A percentile compares a stretch with the other conserved stretches of the same genome.
These are phyloP conservation scores for Urechis unicinctus DNA, from an alignment of 2,888 invertebrate genomes.

Conservation along the genomic window DNA sequence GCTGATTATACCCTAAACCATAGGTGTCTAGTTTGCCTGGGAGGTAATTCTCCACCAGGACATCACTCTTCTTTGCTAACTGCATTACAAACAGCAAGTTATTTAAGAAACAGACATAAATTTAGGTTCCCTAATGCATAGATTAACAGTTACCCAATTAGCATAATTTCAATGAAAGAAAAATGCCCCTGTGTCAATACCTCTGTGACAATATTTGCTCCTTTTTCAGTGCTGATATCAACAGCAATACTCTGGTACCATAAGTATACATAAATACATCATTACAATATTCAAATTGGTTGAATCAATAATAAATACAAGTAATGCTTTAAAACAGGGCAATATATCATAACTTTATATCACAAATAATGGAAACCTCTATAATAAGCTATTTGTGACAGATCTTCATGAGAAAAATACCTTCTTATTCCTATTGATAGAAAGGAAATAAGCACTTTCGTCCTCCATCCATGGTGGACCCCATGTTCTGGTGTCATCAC, in stretches of 20 bases:
- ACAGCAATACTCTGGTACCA: slow-evolving; percentile 75
- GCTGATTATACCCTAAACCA: slow-evolving; percentile 71
- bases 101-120: no score
- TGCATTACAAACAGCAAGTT: no score
- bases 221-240: slow-evolving; percentile 68
- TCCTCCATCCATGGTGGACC: slow-evolving; percentile 73
- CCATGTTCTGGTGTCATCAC: slow-evolving; percentile 88
- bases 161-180: neutral
- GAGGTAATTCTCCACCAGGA: slow-evolving; percentile 87
- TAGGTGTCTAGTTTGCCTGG: slow-evolving; percentile 76
- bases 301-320: no score
- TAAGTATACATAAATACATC: no score
- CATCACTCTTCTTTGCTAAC: slow-evolving; percentile 71
- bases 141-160: neutral
- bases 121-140: neutral
- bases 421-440: slow-evolving; percentile 90
- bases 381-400: neutral
- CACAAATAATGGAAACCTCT: neutral
- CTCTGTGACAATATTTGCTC: slow-evolving; percentile 49
- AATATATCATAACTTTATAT: slow-evolving; percentile 6
- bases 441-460: slow-evolving; percentile 71
- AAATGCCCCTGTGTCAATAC: slow-evolving; percentile 1
- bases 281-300: no score
- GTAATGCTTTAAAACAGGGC: no score
- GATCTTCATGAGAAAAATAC: slow-evolving; percentile 29